A percentile compares a stretch with the other conserved stretches of the same genome.
phyloP scores from a whole-genome alignment of 2,888 invertebrate genomes.

The Catocala nupta region DNA sequence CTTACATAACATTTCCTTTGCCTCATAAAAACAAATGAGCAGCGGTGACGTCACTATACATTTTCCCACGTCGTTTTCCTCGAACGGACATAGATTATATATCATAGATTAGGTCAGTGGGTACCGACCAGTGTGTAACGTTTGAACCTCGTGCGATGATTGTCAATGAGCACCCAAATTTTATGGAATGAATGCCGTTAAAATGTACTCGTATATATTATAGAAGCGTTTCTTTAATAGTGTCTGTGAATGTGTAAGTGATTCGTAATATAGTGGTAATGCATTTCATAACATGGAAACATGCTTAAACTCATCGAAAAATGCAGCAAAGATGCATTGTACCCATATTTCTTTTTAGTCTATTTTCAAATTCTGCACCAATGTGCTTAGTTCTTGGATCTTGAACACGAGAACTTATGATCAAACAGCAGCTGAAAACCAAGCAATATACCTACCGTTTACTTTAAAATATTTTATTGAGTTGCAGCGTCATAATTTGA shows the following conservation, averaged over 20 bases:
- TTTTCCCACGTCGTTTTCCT: constrained; percentile 41
- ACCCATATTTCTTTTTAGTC: too few species aligned
- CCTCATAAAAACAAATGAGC: constrained; percentile 19
- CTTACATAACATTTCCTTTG: constrained; percentile 10
- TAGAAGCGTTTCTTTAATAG: not conserved
- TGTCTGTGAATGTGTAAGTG: not conserved
- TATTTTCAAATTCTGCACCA: too few species aligned
- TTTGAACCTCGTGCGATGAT: constrained; percentile 28
- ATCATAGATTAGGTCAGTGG: constrained; percentile 46
- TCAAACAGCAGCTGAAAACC: too few species aligned
- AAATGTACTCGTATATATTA: not conserved
- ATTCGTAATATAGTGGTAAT: too few species aligned
- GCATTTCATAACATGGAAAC: too few species aligned
- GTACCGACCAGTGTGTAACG: constrained; percentile 27
- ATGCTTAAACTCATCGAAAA: too few species aligned
- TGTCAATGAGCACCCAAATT: constrained; percentile 44
- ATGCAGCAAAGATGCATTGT: too few species aligned
- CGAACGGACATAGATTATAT: constrained; percentile 33
- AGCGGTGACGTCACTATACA: constrained; percentile 25
- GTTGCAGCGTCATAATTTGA: too few species aligned
- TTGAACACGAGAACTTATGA: too few species aligned
- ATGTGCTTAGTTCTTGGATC: too few species aligned
- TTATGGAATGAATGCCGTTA: constrained; percentile 28
- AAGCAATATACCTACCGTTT: too few species aligned
- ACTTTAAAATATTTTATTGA: too few species aligned